Evolutionary conservation across 2,113 vertebrate species (phyloP).

Genomic region (Oriolus oriolus): DNA sequence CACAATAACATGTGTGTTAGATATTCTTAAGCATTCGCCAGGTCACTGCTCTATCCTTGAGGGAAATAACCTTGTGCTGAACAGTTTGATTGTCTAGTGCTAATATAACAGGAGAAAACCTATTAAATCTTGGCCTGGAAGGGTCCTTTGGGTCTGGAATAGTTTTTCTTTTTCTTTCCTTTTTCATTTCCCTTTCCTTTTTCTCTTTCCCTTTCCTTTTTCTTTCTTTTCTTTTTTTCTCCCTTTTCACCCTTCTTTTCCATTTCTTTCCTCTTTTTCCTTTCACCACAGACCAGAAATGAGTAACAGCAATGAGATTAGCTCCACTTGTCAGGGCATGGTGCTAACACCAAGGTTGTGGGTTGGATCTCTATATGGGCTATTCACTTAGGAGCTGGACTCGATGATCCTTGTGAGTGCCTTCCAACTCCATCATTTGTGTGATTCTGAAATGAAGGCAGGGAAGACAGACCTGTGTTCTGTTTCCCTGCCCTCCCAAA

Average conservation of each 20-base stretch:
- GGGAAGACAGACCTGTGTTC: not conserved
- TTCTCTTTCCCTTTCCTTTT: too few relatives aligned
- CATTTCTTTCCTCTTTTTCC: not conserved
- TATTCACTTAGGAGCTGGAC: not conserved
- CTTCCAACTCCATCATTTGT: not conserved
- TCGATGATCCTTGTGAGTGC: not conserved
- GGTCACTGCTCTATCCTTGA: not conserved
- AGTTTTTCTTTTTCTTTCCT: not conserved
- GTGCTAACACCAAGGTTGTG: not conserved
- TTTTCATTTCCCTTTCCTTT: not conserved
- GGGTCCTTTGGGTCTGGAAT: not conserved
- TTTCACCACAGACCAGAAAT: not conserved
- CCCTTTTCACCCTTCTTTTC: not conserved
- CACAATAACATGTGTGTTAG: constrained; percentile 58
- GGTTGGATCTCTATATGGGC: not conserved
- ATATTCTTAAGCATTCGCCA: constrained; percentile 3
- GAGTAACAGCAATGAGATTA: not conserved
- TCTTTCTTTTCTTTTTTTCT: too few relatives aligned
- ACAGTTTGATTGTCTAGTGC: not conserved
- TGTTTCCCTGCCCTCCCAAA: not conserved
- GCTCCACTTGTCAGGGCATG: not conserved
- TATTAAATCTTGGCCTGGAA: not conserved
- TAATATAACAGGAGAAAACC: constrained; percentile 40
- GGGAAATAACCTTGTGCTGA: constrained; percentile 18
- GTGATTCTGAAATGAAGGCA: not conserved